A percentile compares a stretch with the other conserved stretches of the same genome.
Conservation (phyloP, 2,888 invertebrate species). For the Agriopis aurantiaria region DNA sequence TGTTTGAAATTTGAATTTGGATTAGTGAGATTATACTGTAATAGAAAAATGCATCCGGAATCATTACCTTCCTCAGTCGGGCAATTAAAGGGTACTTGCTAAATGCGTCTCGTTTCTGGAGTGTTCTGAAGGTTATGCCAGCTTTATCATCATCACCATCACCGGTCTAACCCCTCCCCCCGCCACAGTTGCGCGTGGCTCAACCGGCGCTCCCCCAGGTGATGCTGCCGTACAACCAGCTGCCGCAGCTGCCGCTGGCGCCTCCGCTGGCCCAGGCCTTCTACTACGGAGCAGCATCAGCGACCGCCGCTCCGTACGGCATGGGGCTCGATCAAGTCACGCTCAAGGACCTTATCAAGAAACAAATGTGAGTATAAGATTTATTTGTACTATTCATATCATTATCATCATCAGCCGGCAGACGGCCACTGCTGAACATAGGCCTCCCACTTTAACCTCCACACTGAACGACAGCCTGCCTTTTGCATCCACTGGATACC, state of each 20-base stretch:
- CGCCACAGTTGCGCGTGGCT: constrained; percentile 68
- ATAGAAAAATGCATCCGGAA: too few relatives aligned
- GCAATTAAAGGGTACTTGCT: too few relatives aligned
- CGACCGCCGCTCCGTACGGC: constrained; percentile 77
- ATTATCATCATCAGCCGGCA: too few relatives aligned
- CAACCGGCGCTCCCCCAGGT: constrained; percentile 72
- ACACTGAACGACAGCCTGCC: too few relatives aligned
- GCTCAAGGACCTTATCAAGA: constrained; percentile 93
- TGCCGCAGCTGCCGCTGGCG: constrained; percentile 58
- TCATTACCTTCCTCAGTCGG: too few relatives aligned
- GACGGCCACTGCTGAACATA: too few relatives aligned
- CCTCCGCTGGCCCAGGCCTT: constrained; percentile 79
- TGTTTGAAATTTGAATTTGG: too few relatives aligned
- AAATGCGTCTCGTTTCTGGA: too few relatives aligned
- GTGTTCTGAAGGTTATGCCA: neutral
- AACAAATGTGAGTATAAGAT: constrained; percentile 93
- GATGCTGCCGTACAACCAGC: constrained; percentile 70
- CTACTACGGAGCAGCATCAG: constrained; percentile 88
- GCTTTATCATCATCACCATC: constrained; percentile 26
- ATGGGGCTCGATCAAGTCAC: constrained; percentile 87
- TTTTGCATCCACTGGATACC: too few relatives aligned
- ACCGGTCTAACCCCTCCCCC: constrained; percentile 37
- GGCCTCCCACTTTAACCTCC: too few relatives aligned
- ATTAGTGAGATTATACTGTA: too few relatives aligned
- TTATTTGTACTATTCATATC: too few relatives aligned